Conservation (phyloP, 2,797 vertebrate genomes). For the Phoxinus dragarum region DNA sequence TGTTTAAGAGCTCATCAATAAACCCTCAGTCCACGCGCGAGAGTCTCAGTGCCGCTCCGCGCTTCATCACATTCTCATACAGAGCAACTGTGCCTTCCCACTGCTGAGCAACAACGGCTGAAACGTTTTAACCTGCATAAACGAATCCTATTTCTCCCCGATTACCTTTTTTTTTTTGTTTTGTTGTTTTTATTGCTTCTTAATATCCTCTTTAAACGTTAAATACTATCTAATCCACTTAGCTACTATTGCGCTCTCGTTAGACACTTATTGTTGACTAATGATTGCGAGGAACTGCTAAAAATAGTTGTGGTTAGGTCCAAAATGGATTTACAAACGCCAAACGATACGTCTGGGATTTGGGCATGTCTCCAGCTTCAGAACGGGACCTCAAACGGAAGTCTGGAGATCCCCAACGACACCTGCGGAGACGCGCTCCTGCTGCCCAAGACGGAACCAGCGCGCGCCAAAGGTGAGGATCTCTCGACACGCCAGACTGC, state of each 20-base stretch:
- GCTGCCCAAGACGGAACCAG: constrained; percentile 55
- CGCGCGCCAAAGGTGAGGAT: constrained; percentile 71
- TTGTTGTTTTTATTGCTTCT: not conserved
- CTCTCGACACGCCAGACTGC: not conserved
- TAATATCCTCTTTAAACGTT: not conserved
- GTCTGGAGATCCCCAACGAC: constrained; percentile 66
- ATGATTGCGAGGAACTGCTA: constrained; percentile 18
- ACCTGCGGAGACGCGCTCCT: constrained; percentile 71
- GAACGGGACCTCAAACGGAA: constrained; percentile 64
- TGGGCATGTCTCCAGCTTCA: constrained; percentile 67
- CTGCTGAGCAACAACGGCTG: constrained; percentile 5
- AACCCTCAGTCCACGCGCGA: constrained; percentile 10
- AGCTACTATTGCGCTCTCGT: not conserved
- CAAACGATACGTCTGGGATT: constrained; percentile 67
- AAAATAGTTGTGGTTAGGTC: not conserved
- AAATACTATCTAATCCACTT: not conserved
- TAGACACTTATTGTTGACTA: not conserved
- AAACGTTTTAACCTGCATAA: constrained; percentile 1
- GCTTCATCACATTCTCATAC: constrained; percentile 39
- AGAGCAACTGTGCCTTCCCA: constrained; percentile 18
- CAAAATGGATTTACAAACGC: constrained; percentile 70
- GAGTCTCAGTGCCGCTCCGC: not conserved
- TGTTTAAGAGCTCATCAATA: constrained; percentile 30
- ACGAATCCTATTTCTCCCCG: not conserved
- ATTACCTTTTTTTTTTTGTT: not conserved